Percentiles rank a stretch among this genome's conserved stretches.
phyloP scores from a whole-genome alignment of 2,113 vertebrate species.

The Mandrillus leucophaeus region DNA sequence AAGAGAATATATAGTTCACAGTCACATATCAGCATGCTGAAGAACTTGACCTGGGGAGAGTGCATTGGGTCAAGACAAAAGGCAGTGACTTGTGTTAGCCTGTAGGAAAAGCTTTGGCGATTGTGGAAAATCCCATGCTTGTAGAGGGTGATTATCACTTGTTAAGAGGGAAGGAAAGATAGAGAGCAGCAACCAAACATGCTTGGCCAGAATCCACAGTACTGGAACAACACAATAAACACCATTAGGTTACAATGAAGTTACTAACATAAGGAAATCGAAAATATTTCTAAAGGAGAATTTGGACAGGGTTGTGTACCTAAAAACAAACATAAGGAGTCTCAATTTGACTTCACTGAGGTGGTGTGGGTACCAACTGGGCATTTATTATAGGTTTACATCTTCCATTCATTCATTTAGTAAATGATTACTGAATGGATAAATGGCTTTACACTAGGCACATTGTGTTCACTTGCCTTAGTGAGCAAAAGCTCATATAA shows the following conservation, averaged over 20 bases:
- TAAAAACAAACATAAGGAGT: background rate
- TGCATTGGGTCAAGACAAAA: background rate
- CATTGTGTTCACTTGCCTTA: background rate
- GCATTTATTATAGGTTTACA: background rate
- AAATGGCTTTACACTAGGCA: background rate
- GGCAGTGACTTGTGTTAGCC: background rate
- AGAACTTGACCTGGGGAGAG: background rate
- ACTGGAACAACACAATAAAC: background rate
- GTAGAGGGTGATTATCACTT: background rate
- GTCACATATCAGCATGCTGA: background rate
- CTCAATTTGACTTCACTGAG: background rate
- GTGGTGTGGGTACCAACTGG: background rate
- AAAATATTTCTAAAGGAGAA: conserved; percentile 5
- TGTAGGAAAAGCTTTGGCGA: background rate
- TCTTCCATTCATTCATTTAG: conserved; percentile 33
- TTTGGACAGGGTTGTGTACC: background rate
- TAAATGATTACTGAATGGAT: background rate
- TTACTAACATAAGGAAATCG: background rate
- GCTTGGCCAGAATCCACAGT: background rate
- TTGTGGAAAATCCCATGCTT: background rate
- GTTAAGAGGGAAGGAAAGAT: background rate
- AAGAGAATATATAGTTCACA: conserved; percentile 17
- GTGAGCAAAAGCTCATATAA: background rate
- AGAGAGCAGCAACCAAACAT: background rate
- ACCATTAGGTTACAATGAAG: background rate